phyloP scores from a whole-genome alignment of 2,797 vertebrate genomes.

The Smutsia gigantea region DNA sequence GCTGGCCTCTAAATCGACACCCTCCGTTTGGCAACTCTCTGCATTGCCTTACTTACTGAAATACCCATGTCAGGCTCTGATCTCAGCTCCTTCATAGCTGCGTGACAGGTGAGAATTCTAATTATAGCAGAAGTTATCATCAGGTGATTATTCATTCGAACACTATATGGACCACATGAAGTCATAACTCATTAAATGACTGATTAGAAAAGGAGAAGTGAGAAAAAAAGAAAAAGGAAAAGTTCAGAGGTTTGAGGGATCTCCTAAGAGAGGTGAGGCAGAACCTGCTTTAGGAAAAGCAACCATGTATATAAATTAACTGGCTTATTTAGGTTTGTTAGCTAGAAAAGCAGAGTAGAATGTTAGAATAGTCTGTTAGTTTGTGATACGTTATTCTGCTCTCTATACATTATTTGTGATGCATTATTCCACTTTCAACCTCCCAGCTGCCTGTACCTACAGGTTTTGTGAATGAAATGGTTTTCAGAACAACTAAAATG shows the following conservation, averaged over 20 bases:
- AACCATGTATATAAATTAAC: background rate
- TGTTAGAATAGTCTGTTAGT: constrained; percentile 47
- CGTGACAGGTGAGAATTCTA: constrained; percentile 69
- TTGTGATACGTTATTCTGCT: constrained; percentile 15
- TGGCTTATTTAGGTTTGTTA: background rate
- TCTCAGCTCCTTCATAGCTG: constrained; percentile 89
- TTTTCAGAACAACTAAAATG: constrained; percentile 76
- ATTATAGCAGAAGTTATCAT: background rate
- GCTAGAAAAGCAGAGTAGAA: constrained; percentile 50
- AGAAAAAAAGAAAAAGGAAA: background rate
- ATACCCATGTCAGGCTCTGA: constrained; percentile 89
- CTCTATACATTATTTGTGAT: no score
- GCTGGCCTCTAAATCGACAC: constrained; percentile 91
- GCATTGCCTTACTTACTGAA: constrained; percentile 90
- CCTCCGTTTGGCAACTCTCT: constrained; percentile 88
- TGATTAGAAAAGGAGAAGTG: background rate
- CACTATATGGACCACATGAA: no score
- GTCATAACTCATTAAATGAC: background rate
- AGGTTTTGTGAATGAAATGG: constrained; percentile 67
- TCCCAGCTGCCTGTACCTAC: constrained; percentile 76
- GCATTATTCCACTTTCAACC: background rate
- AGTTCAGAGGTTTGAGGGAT: background rate
- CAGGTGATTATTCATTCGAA: background rate
- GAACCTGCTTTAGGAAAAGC: constrained; percentile 42
- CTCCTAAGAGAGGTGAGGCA: background rate